Evolutionary conservation across 2,797 vertebrate genomes (phyloP).

Genomic region (Echiichthys vipera): DNA sequence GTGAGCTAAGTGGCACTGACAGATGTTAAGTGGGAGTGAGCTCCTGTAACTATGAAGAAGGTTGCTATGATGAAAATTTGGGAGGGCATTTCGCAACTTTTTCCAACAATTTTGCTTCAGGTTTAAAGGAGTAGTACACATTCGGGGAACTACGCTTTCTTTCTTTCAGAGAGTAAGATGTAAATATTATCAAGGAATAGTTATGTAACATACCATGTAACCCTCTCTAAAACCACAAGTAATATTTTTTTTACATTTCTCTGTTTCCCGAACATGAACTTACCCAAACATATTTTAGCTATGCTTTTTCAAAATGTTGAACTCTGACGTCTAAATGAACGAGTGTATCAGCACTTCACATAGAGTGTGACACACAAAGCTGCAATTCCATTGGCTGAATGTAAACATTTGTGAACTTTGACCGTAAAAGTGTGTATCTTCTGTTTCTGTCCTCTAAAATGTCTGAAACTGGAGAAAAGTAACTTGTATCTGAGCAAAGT

Average conservation of each 20-base stretch:
- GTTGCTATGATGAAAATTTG: background rate
- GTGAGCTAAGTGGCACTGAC: slow-evolving; percentile 16
- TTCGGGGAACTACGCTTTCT: background rate
- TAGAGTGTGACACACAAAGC: background rate
- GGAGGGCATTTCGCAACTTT: background rate
- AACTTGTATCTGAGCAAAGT: no score
- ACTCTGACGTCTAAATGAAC: background rate
- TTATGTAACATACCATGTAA: no score
- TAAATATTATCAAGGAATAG: background rate
- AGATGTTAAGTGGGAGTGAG: slow-evolving; percentile 51
- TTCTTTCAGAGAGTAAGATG: background rate
- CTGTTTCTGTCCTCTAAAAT: no score
- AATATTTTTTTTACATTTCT: background rate
- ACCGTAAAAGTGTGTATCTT: no score
- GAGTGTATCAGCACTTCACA: background rate
- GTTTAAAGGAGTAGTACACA: background rate
- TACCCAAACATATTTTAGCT: background rate
- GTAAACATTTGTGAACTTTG: background rate
- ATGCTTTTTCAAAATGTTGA: background rate
- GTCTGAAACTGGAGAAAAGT: no score
- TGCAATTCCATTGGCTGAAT: background rate
- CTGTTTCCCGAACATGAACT: background rate
- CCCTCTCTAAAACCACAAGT: background rate
- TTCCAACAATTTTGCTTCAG: background rate
- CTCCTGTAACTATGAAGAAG: background rate